Evolutionary conservation across 2,888 invertebrate genomes (phyloP).

Genomic region (Sepiola atlantica): DNA sequence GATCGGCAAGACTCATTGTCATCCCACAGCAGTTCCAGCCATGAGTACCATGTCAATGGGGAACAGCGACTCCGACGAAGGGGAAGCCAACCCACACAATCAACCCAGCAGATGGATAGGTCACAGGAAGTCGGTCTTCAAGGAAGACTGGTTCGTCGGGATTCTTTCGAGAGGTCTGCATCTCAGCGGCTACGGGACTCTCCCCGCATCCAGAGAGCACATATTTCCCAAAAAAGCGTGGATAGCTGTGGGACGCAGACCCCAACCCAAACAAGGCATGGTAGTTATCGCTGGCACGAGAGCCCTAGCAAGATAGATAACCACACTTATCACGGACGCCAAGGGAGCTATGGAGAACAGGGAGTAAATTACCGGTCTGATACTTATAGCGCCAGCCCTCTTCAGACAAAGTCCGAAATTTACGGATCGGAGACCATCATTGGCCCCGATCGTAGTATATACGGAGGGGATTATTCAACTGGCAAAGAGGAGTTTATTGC

Average conservation of each 20-base stretch:
- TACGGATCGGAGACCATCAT: conserved; percentile 51
- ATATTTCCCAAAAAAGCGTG: conserved; percentile 46
- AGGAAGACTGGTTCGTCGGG: conserved; percentile 62
- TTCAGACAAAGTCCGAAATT: conserved; percentile 51
- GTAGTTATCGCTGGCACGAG: conserved; percentile 46
- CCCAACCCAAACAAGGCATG: conserved; percentile 46
- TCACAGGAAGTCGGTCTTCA: conserved; percentile 56
- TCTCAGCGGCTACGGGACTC: conserved; percentile 61
- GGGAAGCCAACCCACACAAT: conserved; percentile 69
- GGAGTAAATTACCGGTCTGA: conserved; percentile 42
- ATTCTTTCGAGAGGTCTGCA: conserved; percentile 61
- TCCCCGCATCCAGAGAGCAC: conserved; percentile 61
- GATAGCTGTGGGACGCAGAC: conserved; percentile 45
- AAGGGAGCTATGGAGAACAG: conserved; percentile 47
- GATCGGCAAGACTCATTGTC: conserved; percentile 71
- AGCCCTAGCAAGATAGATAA: conserved; percentile 40
- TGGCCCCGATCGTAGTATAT: conserved; percentile 52
- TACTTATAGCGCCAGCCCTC: conserved; percentile 36
- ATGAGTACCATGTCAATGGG: conserved; percentile 58
- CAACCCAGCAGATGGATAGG: conserved; percentile 60
- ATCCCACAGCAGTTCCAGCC: conserved; percentile 67
- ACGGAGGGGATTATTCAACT: conserved; percentile 41
- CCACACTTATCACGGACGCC: conserved; percentile 39
- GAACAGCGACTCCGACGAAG: conserved; percentile 56
- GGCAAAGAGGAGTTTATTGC: conserved; percentile 62